Evolutionary conservation across 2,888 invertebrate genomes (phyloP), one percentile per base, ranked within the genome.

Genomic region (Nephrotoma flavescens): DNA sequence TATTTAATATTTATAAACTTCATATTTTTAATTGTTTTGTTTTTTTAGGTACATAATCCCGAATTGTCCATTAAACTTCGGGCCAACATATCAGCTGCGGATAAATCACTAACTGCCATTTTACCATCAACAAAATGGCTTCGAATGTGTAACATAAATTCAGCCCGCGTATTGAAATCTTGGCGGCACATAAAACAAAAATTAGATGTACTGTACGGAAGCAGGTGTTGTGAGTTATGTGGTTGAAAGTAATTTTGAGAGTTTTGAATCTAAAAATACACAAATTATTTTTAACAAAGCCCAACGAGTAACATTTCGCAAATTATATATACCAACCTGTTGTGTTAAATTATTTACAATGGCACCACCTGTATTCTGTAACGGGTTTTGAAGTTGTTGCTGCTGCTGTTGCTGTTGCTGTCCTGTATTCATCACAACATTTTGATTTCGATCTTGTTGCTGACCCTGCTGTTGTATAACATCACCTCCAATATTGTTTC

Each of bases 111-210:
- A 7, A 86, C 86, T 6, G 31, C 52, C 88, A 92, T 92, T 90
- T 92, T 93, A 87, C 93, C 93, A 89, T 94, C 94, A 6, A 88
- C 86, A 88, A 95, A 94, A 89, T 95, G 95, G 31, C 94, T 94
- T 88, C 94, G 91, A 15, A 95, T 94, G 89, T 95, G 95, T 90
- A 94, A 94, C 94, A 95, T 94, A 89, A 95, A 94, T 89, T 95
- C 95, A 0, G 94, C 93, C 90, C 94, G 94, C 15, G 94, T 93
- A 19, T 93, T 93, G 90, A 94, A 94, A 90, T 94, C 94, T 86
- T 94, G 94, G 41, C 94, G 92, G 88, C 95, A 95, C 93, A 95
- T 94, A 87, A 94, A 92, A 89, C 95, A 95, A 86, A 94, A 93
- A 88, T 92, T 88, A 11, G 88, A 86, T 86, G 87, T 87, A 87